Conservation (phyloP, 2,888 invertebrate genomes). For the Pandemis cinnamomeana region DNA sequence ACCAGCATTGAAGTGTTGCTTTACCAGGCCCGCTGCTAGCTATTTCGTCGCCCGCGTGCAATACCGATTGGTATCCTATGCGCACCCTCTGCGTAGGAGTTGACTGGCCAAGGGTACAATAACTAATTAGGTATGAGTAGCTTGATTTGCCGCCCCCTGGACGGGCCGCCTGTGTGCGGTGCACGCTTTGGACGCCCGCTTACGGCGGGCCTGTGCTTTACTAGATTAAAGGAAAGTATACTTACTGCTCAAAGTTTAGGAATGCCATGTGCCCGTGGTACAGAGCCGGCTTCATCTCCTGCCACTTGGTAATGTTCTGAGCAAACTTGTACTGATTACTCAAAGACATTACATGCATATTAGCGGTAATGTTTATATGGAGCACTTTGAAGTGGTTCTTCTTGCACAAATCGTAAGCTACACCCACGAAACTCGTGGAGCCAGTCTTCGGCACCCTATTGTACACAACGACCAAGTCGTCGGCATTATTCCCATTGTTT, state of each 20-base stretch:
- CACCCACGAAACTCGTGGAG: slow-evolving; percentile 97
- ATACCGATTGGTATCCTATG: too few relatives aligned
- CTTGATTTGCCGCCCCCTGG: too few relatives aligned
- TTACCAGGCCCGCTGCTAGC: too few relatives aligned
- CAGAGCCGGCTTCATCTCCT: slow-evolving; percentile 94
- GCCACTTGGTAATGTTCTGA: slow-evolving; percentile 95
- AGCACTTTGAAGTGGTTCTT: slow-evolving; percentile 87
- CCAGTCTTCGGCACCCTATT: slow-evolving; percentile 99
- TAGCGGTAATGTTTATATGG: slow-evolving; percentile 98
- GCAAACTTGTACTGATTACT: slow-evolving; percentile 96
- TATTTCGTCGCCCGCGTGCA: too few relatives aligned
- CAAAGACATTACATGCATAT: slow-evolving; percentile 97
- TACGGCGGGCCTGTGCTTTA: too few relatives aligned
- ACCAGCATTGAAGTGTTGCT: too few relatives aligned
- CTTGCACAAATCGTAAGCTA: slow-evolving; percentile 94
- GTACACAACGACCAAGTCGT: slow-evolving; percentile 93
- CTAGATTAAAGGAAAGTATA: slow-evolving; percentile 40
- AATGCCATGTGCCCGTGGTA: slow-evolving; percentile 99
- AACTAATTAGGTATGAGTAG: too few relatives aligned
- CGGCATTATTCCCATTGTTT: slow-evolving; percentile 73
- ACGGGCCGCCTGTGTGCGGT: too few relatives aligned
- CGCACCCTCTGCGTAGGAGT: too few relatives aligned
- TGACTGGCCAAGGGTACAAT: too few relatives aligned
- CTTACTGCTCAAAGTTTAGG: slow-evolving; percentile 96
- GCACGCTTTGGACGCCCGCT: too few relatives aligned